Conservation (phyloP, 53 echinoderm and acorn worm genomes). For the Crossaster papposus region DNA sequence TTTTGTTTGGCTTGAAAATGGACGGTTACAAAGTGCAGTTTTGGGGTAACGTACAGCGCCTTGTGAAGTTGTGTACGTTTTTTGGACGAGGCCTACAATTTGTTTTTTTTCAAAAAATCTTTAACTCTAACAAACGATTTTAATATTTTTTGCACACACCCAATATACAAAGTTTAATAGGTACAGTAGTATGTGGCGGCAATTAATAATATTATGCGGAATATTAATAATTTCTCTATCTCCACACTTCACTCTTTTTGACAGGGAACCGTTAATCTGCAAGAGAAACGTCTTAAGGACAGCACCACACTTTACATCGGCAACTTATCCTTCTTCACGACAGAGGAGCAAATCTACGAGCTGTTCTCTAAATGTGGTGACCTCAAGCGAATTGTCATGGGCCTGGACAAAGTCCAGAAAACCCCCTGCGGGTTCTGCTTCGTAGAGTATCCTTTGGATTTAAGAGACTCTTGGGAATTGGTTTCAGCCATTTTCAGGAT, state of each 20-base stretch:
- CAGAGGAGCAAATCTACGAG: constrained; percentile 95
- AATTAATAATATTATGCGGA: no score
- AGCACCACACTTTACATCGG: constrained; percentile 84
- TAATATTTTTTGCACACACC: no score
- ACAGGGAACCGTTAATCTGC: constrained; percentile 81
- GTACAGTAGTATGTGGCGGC: no score
- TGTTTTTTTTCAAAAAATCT: no score
- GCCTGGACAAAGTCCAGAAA: constrained; percentile 87
- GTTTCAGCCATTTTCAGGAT: no score
- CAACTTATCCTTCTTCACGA: constrained; percentile 92
- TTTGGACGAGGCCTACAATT: no score
- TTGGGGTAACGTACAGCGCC: no score
- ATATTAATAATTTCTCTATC: not conserved
- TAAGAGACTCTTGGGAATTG: not conserved
- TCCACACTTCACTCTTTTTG: not conserved
- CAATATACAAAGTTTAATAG: no score
- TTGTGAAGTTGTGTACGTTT: no score
- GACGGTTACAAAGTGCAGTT: not conserved
- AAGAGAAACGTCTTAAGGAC: constrained; percentile 71
- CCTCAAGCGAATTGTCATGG: constrained; percentile 95
- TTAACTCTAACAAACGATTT: no score
- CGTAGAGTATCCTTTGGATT: constrained; percentile 82
- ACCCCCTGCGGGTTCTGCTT: constrained; percentile 99
- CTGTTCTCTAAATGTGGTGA: constrained; percentile 93
- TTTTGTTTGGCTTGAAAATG: not conserved